Base-by-base conservation (phyloP, 1,140 invertebrate genomes). In the Aphelinus atriplicis region DNA sequence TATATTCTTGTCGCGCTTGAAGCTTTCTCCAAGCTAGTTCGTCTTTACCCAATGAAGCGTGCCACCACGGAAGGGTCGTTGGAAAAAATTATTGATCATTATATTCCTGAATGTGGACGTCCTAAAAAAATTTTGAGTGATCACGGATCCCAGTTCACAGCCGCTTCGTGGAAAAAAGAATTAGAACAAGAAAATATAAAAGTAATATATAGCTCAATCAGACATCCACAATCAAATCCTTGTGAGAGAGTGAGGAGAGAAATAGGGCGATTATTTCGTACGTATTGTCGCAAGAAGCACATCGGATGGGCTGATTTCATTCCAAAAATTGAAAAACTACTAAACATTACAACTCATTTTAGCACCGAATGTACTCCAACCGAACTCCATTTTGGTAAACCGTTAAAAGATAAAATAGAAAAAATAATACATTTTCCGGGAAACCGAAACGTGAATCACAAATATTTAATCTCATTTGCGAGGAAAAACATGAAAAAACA, bases 1-100 rank as follows among this genome's bases (percentile, higher is more conserved):
- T 85, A 82, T 76, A 80, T 86, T 47, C 80, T 84, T 53, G 84
- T 85, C 0, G 68, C 81, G 6, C 70, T 83, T 1, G 82, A 86
- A 73, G 64, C 68, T 2, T 86, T 85, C 71, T 80, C 81, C 43
- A 85, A 85, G 71, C 81, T 78, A 60, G 79, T 84, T 0, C 78
- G 80, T 70, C 62, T 83, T 5, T 84, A 81, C 70, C 42, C 63
- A n/a, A n/a, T 78, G 42, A 76, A 77, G n/a, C 75, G 74, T n/a
- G 82, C 84, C 3, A 80, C 77, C 1, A 78, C 83, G 1, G 74
- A 76, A 64, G 65, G 78, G 2, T 73, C 72, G 0, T 72, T 77
- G 3, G 61, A 68, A 3, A 64, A 69, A 47, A 65, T 82, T 42
- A 58, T 79, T 42, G 50, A 80, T n/a, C 71, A 77, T 69, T 72